phyloP scores from a whole-genome alignment of 2,888 invertebrate genomes.

The Rhyacophila evoluta region DNA sequence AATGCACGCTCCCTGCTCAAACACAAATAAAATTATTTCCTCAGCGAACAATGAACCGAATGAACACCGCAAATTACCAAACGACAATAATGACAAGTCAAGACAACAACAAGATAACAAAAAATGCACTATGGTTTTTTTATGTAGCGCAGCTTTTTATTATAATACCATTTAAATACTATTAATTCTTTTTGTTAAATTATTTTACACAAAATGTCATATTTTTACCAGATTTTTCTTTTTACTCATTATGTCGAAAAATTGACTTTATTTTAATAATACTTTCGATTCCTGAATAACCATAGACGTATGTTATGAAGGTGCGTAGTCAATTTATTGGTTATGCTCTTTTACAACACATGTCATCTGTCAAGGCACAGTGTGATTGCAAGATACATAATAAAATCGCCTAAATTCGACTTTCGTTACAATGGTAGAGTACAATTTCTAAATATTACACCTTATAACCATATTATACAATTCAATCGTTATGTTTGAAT shows the following conservation, averaged over 20 bases:
- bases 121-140: constrained; percentile 31
- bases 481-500: too few species aligned
- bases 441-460: too few species aligned
- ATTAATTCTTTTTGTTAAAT: too few species aligned
- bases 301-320: too few species aligned
- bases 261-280: too few species aligned
- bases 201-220: too few species aligned
- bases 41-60: constrained; percentile 40
- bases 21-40: constrained; percentile 12
- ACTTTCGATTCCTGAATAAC: too few species aligned
- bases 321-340: too few species aligned
- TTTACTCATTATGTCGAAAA: too few species aligned
- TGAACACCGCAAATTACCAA: constrained; percentile 27
- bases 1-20: not conserved
- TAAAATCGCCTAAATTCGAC: not conserved
- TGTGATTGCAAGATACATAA: constrained; percentile 30
- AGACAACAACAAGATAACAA: constrained; percentile 46
- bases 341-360: constrained; percentile 42
- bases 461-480: too few species aligned
- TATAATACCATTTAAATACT: too few species aligned
- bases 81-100: constrained; percentile 29
- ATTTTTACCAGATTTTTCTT: too few species aligned
- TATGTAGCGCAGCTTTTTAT: not conserved
- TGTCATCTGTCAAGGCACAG: constrained; percentile 38
- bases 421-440: constrained; percentile 42